Base-by-base conservation (phyloP, 2,797 vertebrate genomes). In the Botia kubotai region DNA sequence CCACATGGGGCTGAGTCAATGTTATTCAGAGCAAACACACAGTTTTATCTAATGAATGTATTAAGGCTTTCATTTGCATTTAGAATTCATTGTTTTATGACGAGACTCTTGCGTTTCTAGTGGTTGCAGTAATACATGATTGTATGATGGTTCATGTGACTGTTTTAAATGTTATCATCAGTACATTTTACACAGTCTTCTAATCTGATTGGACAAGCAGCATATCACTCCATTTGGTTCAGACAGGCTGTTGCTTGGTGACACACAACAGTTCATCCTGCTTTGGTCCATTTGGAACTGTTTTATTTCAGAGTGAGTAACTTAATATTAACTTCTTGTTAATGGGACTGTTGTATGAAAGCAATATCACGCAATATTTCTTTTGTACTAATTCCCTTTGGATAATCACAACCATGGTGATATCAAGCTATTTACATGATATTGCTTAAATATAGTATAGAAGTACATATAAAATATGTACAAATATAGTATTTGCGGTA, bases 21-120 rank as follows among this genome's bases (percentile, higher is more conserved):
- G 21, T 50, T 60, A 70, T 78, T 70, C 23, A 66, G 8, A 48
- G 14, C 39, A 66, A 75, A 68, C 36, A 46, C 10, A 13, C 50
- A n/a, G 23, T 57, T 26, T 43, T 55, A 29, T 29, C 11, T 62
- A 65, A 75, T 17, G 2, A 50, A 33, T 62, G 58, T 74, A 10
- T 72, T 36, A 65, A 65, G 3, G 46, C 74, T 39, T 53, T 53
- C 0, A 75, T 67, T 57, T 60, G 12, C 0, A 23, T 67, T 67
- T 55, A 39, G 12, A 39, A 36, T 52, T 52, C 0, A 6, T 52
- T 21, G 7, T 63, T 50, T 53, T 77, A 46, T 46, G 12, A 68
- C 58, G 16, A 58, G 43, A 57, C 1, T 58, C 7, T 58, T 58
- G 10, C 10, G 55, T 57, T 57, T 21, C 55, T 21, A 4, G 3